phyloP scores from a whole-genome alignment of 1,140 invertebrate species.

The Drosophila lini region DNA sequence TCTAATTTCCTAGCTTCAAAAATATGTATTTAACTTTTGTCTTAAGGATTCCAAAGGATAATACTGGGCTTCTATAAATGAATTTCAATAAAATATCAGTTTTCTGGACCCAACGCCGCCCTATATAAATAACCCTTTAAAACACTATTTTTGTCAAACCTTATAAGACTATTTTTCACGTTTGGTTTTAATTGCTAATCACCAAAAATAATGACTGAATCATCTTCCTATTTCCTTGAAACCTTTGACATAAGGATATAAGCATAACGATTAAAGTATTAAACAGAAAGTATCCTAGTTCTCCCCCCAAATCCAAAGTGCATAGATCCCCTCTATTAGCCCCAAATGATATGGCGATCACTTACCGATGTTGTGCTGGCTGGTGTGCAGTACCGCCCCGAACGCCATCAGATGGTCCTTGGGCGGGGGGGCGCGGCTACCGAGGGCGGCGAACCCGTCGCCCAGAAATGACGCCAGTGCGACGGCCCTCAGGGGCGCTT shows the following conservation, averaged over 20 bases:
- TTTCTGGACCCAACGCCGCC: not conserved
- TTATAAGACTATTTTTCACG: not conserved
- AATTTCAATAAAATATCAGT: not conserved
- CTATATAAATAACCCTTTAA: no score
- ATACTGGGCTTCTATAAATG: no score
- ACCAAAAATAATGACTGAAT: not conserved
- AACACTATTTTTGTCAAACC: not conserved
- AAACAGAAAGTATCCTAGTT: not conserved
- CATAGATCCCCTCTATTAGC: no score
- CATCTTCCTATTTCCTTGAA: no score
- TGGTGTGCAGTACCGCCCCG: constrained; percentile 83
- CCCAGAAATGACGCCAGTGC: constrained; percentile 85
- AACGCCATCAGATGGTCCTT: constrained; percentile 84
- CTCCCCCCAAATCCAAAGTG: not conserved
- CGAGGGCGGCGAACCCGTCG: constrained; percentile 84
- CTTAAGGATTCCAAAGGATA: no score
- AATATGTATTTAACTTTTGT: not conserved
- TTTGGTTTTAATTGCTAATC: not conserved
- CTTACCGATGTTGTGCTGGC: constrained; percentile 84
- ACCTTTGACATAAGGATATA: no score
- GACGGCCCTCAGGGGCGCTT: constrained; percentile 85
- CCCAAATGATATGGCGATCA: constrained; percentile 7
- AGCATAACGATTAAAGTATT: not conserved
- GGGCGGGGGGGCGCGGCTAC: constrained; percentile 80
- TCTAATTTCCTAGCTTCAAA: not conserved